Percentiles rank a stretch among this genome's conserved stretches.
Conservation (phyloP, 2,888 invertebrate genomes). For the Dinocampus coccinellae region DNA sequence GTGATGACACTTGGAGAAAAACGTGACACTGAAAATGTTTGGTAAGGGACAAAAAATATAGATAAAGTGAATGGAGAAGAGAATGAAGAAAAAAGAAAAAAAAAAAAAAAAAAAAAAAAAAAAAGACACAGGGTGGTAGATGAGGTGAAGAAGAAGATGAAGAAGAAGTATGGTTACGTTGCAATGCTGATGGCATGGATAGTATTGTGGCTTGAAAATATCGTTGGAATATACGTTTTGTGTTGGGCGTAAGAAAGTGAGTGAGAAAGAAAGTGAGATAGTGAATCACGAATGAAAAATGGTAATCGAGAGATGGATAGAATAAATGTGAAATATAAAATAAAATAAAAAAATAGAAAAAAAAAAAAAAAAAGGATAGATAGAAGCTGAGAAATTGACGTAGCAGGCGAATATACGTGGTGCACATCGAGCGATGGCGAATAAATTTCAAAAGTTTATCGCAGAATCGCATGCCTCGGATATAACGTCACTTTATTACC, state of each 20-base stretch:
- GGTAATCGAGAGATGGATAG: conserved; percentile 16
- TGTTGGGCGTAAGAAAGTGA: too few relatives aligned
- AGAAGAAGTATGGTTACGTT: conserved; percentile 15
- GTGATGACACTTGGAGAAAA: conserved; percentile 20
- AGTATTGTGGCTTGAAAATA: conserved; percentile 20
- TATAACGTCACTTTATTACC: conserved; percentile 66
- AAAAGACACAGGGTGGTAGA: too few relatives aligned
- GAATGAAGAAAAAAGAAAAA: background rate
- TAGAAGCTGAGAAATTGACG: conserved; percentile 39
- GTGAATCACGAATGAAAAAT: conserved; percentile 5
- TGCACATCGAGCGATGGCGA: conserved; percentile 38
- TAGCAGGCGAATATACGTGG: conserved; percentile 36
- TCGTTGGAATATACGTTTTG: too few relatives aligned
- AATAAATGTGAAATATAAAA: background rate
- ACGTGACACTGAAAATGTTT: too few relatives aligned
- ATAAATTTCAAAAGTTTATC: conserved; percentile 68
- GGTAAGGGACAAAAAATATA: conserved; percentile 8
- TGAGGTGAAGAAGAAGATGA: too few relatives aligned
- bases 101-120: conserved; percentile 3
- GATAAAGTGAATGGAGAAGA: conserved; percentile 19
- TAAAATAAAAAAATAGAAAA: background rate
- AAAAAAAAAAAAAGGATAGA: background rate
- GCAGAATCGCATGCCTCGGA: conserved; percentile 64
- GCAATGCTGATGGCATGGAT: conserved; percentile 28
- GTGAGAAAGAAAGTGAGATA: too few relatives aligned